A percentile compares a stretch with the other conserved stretches of the same genome.
These are phyloP conservation scores for Aplochiton taeniatus DNA, from an alignment of 2,797 vertebrate genomes.

Conservation along the genomic window DNA sequence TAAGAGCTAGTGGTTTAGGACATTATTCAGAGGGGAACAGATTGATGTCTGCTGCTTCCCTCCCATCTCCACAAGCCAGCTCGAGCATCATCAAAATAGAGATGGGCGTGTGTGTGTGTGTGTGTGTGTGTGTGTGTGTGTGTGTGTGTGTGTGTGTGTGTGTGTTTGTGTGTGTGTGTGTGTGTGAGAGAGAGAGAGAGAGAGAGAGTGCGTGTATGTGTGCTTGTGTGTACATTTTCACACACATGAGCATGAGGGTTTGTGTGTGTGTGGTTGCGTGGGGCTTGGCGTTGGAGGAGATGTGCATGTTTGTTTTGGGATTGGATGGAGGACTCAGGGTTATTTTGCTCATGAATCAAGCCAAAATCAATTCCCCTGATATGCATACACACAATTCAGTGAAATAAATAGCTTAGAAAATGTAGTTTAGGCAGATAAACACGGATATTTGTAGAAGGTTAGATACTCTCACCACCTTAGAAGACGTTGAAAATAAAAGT, in stretches of 20 bases:
- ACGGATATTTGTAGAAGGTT: not conserved
- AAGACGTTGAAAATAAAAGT: too few relatives aligned
- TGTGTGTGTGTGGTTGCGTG: too few relatives aligned
- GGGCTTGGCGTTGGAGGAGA: too few relatives aligned
- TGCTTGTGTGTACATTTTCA: not conserved
- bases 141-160: constrained; percentile 14
- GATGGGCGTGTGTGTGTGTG: not conserved
- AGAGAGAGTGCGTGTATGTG: constrained; percentile 8
- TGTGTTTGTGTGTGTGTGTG: constrained; percentile 9
- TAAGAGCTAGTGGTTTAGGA: constrained; percentile 29
- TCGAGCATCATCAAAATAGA: constrained; percentile 9
- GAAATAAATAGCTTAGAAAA: not conserved
- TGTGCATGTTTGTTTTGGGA: too few relatives aligned
- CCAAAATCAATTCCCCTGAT: constrained; percentile 13
- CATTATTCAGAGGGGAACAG: constrained; percentile 26
- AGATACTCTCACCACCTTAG: too few relatives aligned
- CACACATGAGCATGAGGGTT: not conserved
- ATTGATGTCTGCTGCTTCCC: constrained; percentile 38
- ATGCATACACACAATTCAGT: constrained; percentile 16
- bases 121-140: constrained; percentile 17
- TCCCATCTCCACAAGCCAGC: constrained; percentile 23
- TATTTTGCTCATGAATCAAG: constrained; percentile 19
- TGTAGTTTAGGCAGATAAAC: not conserved
- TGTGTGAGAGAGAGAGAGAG: too few relatives aligned
- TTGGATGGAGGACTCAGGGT: too few relatives aligned